phyloP scores from a whole-genome alignment of 2,113 vertebrate species.

The Ceyx cyanopectus region DNA sequence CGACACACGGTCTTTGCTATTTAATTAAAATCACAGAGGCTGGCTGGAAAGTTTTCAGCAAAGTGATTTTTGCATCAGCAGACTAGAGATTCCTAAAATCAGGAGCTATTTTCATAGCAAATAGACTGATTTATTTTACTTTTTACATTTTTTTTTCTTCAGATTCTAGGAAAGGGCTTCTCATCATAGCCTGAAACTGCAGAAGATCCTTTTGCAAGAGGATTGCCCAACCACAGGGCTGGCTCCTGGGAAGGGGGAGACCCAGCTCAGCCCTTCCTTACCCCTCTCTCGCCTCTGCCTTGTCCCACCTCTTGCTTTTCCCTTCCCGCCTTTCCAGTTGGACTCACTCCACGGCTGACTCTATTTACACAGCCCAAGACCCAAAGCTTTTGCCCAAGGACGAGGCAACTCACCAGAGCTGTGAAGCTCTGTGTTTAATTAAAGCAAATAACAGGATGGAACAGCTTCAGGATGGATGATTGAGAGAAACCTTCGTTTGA shows the following conservation, averaged over 20 bases:
- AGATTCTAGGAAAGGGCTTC: not conserved
- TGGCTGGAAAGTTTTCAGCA: conserved; percentile 38
- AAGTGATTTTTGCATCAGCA: not conserved
- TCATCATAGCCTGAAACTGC: not conserved
- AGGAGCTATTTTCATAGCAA: conserved; percentile 1
- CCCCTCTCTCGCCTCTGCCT: fast-evolving
- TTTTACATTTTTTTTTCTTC: not conserved
- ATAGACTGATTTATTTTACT: fast-evolving
- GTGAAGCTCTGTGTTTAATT: not conserved
- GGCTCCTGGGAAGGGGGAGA: not conserved
- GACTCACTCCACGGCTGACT: not conserved
- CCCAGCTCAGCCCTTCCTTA: not conserved
- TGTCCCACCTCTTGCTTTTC: not conserved
- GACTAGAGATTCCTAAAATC: conserved; percentile 6
- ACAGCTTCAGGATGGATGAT: not conserved
- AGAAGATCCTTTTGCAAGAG: not conserved
- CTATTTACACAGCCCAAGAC: not conserved
- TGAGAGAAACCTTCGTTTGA: not conserved
- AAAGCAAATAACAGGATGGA: not conserved
- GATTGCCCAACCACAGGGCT: not conserved
- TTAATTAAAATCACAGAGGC: conserved; percentile 68
- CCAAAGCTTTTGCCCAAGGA: not conserved
- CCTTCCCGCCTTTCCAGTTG: not conserved
- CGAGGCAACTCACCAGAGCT: not conserved
- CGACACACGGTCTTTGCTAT: not conserved